phyloP scores from a whole-genome alignment of 2,797 vertebrate species.

The Catharus ustulatus region DNA sequence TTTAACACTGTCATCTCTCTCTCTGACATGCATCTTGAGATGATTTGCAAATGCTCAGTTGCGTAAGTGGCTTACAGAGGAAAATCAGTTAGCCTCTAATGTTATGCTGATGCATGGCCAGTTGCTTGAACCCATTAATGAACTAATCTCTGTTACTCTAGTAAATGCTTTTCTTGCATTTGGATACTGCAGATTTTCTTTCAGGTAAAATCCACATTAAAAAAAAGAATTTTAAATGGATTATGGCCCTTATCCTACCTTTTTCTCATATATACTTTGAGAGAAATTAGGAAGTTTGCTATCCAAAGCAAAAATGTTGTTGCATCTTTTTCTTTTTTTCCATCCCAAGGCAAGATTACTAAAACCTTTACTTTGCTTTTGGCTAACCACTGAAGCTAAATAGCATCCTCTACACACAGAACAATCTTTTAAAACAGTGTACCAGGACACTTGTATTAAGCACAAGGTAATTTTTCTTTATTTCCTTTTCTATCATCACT shows the following conservation, averaged over 20 bases:
- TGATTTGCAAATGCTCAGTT: slow-evolving; percentile 69
- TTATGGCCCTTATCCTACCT: neutral
- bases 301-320: neutral
- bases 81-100: slow-evolving; percentile 73
- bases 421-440: slow-evolving; percentile 20
- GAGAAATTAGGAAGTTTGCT: neutral
- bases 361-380: neutral
- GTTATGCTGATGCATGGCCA: slow-evolving; percentile 70
- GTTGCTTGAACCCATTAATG: slow-evolving; percentile 71
- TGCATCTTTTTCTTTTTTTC: neutral
- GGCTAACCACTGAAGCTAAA: neutral
- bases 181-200: slow-evolving; percentile 25
- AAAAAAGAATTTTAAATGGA: slow-evolving; percentile 4
- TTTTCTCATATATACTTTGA: neutral
- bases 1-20: slow-evolving; percentile 64
- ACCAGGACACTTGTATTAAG: slow-evolving; percentile 31
- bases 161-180: slow-evolving; percentile 28
- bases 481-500: slow-evolving; percentile 64
- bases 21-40: slow-evolving; percentile 52
- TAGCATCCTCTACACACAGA: neutral
- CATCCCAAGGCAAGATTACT: neutral
- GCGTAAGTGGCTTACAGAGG: slow-evolving; percentile 61
- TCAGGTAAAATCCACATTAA: slow-evolving; percentile 62
- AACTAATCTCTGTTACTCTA: slow-evolving; percentile 69
- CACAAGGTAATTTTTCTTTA: slow-evolving; percentile 48